Evolutionary conservation across 2,888 invertebrate genomes (phyloP), one percentile per base, ranked within the genome.

Genomic region (Cheilosia variabilis): DNA sequence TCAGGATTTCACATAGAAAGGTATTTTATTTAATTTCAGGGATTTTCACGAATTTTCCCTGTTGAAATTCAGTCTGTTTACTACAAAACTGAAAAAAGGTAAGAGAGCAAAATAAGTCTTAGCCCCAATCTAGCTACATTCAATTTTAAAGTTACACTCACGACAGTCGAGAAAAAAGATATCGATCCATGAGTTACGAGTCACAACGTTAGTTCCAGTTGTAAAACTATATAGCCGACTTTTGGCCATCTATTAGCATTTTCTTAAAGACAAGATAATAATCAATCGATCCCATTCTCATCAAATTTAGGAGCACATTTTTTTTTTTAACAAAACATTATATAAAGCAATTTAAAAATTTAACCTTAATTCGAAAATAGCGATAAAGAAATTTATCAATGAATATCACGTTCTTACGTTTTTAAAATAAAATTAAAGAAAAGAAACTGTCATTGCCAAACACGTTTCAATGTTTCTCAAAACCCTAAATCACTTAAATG

Each of bases 401-500:
- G 55, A 72, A 87, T 83, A 87, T 87, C 87, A 82, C 82, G 71
- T 60, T 79, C 58, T 71, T 63, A 68, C 15, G 43, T 66, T 71
- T 60, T 63, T 53, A 75, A 45, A 58, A 37, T 22, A 53, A 60
- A 45, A 68, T 22, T n/a, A 22, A 52, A 43, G 4, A 17, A 50
- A 50, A 50, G 0, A 50, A 53, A 72, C 17, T 22, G 43, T 37
- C 57, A 27, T 69, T 34, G 52, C 13, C 63, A 55, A 55, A n/a
- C 31, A 63, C 7, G 13, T 41, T 53, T 55, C 27, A 41, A 37
- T 37, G 13, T 37, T 13, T 13, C 37, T 10, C 22, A 41, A 58
- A 34, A 15, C 13, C 19, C 2, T 57, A 43, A 43, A 34, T 47
- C 15, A 45, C 47, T 34, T 55, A 65, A 55, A 45, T 43, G 31